Evolutionary conservation across 2,797 vertebrate species (phyloP).

Genomic region (Siniperca undulata): DNA sequence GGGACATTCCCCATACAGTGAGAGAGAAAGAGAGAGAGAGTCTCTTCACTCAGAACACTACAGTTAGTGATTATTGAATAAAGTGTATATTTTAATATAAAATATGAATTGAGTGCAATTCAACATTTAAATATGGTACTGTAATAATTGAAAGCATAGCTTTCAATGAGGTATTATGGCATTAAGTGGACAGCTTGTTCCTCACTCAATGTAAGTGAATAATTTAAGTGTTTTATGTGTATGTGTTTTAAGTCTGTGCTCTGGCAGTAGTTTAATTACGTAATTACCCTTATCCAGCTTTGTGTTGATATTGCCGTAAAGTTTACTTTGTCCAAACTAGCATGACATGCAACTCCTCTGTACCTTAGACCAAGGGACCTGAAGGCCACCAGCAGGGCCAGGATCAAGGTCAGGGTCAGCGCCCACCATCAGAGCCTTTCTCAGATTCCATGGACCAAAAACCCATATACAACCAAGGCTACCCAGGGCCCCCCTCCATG

Average conservation of each 20-base stretch:
- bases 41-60: no score
- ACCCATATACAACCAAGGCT: slow-evolving; percentile 90
- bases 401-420: slow-evolving; percentile 65
- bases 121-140: neutral
- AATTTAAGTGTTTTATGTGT: neutral
- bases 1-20: no score
- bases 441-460: slow-evolving; percentile 94
- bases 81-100: neutral
- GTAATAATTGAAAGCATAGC: neutral
- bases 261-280: neutral
- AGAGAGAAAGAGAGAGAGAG: no score
- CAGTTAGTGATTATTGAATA: neutral
- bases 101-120: neutral
- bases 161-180: neutral
- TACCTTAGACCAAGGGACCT: slow-evolving; percentile 80
- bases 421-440: slow-evolving; percentile 89
- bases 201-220: neutral
- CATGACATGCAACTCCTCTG: slow-evolving; percentile 20
- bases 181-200: neutral
- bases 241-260: neutral
- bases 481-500: slow-evolving; percentile 90
- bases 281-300: neutral
- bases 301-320: neutral
- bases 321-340: neutral
- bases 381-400: slow-evolving; percentile 81